Base-by-base conservation (phyloP, 2,888 invertebrate genomes). In the Chalcosyrphus nemorum region DNA sequence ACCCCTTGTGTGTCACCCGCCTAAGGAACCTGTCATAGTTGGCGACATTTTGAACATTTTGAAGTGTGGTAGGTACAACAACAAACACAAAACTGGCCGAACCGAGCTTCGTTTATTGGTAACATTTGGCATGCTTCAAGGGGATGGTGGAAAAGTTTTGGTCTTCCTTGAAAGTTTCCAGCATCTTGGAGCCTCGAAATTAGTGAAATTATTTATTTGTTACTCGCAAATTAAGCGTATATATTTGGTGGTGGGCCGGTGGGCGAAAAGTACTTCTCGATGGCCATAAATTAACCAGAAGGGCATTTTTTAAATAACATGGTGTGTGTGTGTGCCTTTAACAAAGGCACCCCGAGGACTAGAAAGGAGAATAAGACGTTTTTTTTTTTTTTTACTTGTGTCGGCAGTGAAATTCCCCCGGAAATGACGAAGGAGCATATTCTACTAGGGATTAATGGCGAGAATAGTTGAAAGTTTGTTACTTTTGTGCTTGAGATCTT, bases 181-280 rank as follows among this genome's bases (percentile, higher is more conserved):
- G 19, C 17, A 78, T 50, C 63, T 47, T 4, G 17, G 50, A 38
- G 81, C 65, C 76, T 63, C 52, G 57, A 71, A 81, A 81, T 81
- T 81, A 76, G 81, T 76, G 38, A 76, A 81, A 81, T 81, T 76
- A 75, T 81, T 81, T 81, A 81, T 81, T 76, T 81, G 76, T 65
- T 76, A 65, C 59, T 81, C 76, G 57, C 81, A 81, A 81, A 81
- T 81, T 76, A 81, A 76, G 81, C 76, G 76, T 76, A 21, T 76
- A 21, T 76, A 76, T 63, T 75, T 65, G 68, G 61, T 19, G 24
- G 35, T n/a, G n/a, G n/a, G n/a, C n/a, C n/a, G n/a, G n/a, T n/a
- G n/a, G n/a, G n/a, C n/a, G n/a, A n/a, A 38, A 65, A 65, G 76
- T 54, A 56, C 71, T 81, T 15, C n/a, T n/a, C 81, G 59, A 81